These are phyloP conservation scores for Pitangus sulphuratus DNA, from an alignment of 2,797 vertebrate genomes.

Conservation along the genomic window DNA sequence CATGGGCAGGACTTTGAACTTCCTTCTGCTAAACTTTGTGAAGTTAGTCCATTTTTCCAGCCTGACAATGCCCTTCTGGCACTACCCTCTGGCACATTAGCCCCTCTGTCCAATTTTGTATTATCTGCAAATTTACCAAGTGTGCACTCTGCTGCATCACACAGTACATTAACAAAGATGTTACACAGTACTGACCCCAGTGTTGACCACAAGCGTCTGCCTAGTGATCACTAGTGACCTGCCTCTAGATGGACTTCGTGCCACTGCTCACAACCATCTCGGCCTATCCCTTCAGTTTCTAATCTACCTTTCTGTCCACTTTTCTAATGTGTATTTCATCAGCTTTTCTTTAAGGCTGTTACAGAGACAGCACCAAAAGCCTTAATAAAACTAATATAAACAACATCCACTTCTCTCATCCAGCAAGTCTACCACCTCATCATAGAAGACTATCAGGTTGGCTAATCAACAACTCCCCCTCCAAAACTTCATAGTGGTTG, in stretches of 20 bases:
- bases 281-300: background rate
- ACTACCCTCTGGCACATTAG: background rate
- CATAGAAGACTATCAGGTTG: background rate
- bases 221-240: background rate
- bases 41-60: background rate
- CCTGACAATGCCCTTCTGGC: background rate
- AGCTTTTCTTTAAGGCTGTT: background rate
- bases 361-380: background rate
- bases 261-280: background rate
- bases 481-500: background rate
- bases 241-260: background rate
- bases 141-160: background rate
- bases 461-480: background rate
- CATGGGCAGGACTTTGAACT: fast-evolving
- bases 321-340: background rate
- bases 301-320: background rate
- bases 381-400: background rate
- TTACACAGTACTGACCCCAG: background rate
- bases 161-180: background rate
- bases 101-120: background rate
- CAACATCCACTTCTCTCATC: background rate
- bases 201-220: background rate
- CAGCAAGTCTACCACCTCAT: background rate
- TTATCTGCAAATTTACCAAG: background rate
- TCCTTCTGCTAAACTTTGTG: background rate